phyloP scores from a whole-genome alignment of 2,797 vertebrate genomes.

The Melanotaenia trifasciata region DNA sequence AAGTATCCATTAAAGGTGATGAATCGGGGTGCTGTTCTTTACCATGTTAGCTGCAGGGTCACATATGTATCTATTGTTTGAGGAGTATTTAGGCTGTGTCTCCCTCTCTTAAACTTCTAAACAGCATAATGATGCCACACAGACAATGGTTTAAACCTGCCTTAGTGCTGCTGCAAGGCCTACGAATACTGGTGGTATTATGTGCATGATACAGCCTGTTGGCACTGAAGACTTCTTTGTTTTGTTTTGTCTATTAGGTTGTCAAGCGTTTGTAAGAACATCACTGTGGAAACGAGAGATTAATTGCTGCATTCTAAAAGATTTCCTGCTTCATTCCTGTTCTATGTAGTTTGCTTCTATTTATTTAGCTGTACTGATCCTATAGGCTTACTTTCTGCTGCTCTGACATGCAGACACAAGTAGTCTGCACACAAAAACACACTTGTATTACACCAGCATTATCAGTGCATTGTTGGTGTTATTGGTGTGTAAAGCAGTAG shows the following conservation, averaged over 20 bases:
- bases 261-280: constrained; percentile 32
- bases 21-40: constrained; percentile 30
- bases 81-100: constrained; percentile 14
- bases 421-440: background rate
- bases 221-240: constrained; percentile 28
- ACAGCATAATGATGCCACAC: constrained; percentile 11
- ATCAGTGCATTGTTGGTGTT: background rate
- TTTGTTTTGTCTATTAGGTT: constrained; percentile 11
- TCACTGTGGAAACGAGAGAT: constrained; percentile 57
- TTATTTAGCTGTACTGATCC: constrained; percentile 36
- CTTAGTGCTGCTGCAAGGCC: constrained; percentile 22
- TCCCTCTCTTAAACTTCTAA: constrained; percentile 24
- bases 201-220: constrained; percentile 23
- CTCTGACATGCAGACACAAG: constrained; percentile 37
- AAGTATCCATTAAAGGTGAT: constrained; percentile 48
- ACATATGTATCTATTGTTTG: constrained; percentile 58
- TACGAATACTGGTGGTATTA: constrained; percentile 19
- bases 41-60: constrained; percentile 58
- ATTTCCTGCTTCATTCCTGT: constrained; percentile 35
- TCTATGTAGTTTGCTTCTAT: constrained; percentile 10
- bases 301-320: constrained; percentile 44
- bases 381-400: constrained; percentile 18
- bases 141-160: constrained; percentile 31
- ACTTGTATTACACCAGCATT: constrained; percentile 1
- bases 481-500: background rate